Evolutionary conservation across 2,888 invertebrate species (phyloP).

Genomic region (Amaurobius ferox): DNA sequence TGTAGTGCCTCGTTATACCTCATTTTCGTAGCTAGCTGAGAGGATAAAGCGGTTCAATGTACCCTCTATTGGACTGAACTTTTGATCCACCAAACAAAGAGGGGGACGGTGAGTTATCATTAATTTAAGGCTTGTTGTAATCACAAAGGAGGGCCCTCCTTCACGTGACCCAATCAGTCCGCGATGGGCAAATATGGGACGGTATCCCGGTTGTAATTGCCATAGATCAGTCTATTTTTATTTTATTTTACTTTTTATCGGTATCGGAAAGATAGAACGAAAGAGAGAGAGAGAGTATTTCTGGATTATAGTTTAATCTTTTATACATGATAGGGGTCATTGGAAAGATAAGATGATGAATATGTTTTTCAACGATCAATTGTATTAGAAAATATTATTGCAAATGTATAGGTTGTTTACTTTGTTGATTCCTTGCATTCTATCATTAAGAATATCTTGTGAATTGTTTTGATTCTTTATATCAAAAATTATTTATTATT

Average conservation of each 20-base stretch:
- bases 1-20: slow-evolving; percentile 27
- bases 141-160: slow-evolving; percentile 24
- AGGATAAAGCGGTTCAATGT: slow-evolving; percentile 47
- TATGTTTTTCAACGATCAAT: not conserved
- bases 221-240: not conserved
- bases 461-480: too few relatives aligned
- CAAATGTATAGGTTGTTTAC: not conserved
- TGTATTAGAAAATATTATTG: not conserved
- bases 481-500: too few relatives aligned
- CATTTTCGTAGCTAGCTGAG: slow-evolving; percentile 11
- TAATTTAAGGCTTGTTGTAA: slow-evolving; percentile 47
- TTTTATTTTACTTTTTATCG: too few relatives aligned
- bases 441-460: too few relatives aligned
- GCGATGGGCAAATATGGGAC: slow-evolving; percentile 46
- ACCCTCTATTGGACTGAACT: slow-evolving; percentile 58
- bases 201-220: slow-evolving; percentile 38
- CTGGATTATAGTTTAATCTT: not conserved
- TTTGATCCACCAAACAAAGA: slow-evolving; percentile 42
- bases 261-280: not conserved
- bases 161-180: slow-evolving; percentile 52
- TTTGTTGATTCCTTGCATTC: too few relatives aligned
- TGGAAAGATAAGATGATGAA: not conserved
- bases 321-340: not conserved
- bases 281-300: not conserved
- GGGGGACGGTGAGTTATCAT: slow-evolving; percentile 38